phyloP scores from a whole-genome alignment of 2,113 vertebrate genomes.

The Columba livia region DNA sequence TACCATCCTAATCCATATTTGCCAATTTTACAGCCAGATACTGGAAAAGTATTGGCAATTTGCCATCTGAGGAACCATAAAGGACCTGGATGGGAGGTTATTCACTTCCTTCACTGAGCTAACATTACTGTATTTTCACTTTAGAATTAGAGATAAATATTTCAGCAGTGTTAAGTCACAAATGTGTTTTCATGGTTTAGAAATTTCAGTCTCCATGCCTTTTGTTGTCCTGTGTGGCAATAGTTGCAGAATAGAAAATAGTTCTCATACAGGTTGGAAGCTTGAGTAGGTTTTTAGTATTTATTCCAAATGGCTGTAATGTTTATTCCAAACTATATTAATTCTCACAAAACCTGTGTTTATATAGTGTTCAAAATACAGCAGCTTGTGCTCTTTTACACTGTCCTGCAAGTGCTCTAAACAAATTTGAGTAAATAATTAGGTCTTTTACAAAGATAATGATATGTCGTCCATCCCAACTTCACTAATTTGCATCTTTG shows the following conservation, averaged over 20 bases:
- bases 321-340: not conserved
- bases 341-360: not conserved
- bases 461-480: too few species aligned
- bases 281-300: not conserved
- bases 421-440: not conserved
- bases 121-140: not conserved
- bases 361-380: not conserved
- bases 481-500: not conserved
- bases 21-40: slow-evolving; percentile 5
- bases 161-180: not conserved
- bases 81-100: not conserved
- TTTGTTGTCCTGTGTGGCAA: not conserved
- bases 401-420: not conserved
- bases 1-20: slow-evolving; percentile 23
- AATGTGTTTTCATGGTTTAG: not conserved
- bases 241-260: not conserved
- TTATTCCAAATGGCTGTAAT: not conserved
- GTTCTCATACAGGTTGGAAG: not conserved
- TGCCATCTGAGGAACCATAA: not conserved
- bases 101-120: not conserved
- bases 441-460: not conserved
- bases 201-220: not conserved
- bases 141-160: not conserved
- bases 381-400: not conserved
- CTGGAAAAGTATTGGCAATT: not conserved